Percentiles rank a stretch among this genome's conserved stretches.
Evolutionary conservation across 30 jellyfish, hydroid and myxozoan genomes (phyloP).

Genomic region (Rhopilema esculentum): DNA sequence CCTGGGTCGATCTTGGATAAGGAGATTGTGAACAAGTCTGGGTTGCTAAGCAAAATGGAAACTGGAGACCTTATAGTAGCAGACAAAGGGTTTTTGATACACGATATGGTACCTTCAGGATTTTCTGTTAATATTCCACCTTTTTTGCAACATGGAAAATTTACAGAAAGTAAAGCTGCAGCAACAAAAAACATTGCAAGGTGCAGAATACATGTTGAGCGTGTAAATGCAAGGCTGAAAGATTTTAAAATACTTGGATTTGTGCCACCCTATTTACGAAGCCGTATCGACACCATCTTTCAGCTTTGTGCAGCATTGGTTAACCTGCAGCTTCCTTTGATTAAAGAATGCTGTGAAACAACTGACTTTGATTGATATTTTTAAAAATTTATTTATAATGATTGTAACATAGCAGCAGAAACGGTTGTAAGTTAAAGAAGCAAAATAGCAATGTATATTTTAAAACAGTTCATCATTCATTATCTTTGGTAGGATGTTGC

Average conservation of each 20-base stretch:
- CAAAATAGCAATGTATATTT: not conserved
- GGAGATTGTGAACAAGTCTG: constrained; percentile 25
- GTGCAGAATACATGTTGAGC: constrained; percentile 29
- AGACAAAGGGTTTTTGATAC: constrained; percentile 29
- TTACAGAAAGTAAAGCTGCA: not conserved
- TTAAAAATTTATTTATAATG: not conserved
- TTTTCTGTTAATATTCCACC: constrained; percentile 50
- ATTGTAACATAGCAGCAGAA: not conserved
- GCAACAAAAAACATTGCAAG: constrained; percentile 15
- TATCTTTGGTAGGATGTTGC: not conserved
- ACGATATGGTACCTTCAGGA: constrained; percentile 27
- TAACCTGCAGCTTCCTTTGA: too few relatives aligned
- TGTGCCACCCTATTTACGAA: too few relatives aligned
- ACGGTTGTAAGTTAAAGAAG: not conserved
- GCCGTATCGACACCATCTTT: too few relatives aligned
- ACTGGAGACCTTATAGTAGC: constrained; percentile 38
- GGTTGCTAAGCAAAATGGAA: constrained; percentile 5
- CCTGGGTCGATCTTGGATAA: constrained; percentile 27
- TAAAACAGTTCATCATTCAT: too few relatives aligned
- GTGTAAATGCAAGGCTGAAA: constrained; percentile 44
- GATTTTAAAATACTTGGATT: constrained; percentile 39
- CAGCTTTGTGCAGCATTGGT: too few relatives aligned
- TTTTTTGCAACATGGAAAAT: constrained; percentile 24
- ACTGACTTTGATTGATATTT: too few relatives aligned
- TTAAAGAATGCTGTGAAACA: too few relatives aligned